Conservation (phyloP, 2,113 vertebrate genomes). For the Rhombomys opimus region DNA sequence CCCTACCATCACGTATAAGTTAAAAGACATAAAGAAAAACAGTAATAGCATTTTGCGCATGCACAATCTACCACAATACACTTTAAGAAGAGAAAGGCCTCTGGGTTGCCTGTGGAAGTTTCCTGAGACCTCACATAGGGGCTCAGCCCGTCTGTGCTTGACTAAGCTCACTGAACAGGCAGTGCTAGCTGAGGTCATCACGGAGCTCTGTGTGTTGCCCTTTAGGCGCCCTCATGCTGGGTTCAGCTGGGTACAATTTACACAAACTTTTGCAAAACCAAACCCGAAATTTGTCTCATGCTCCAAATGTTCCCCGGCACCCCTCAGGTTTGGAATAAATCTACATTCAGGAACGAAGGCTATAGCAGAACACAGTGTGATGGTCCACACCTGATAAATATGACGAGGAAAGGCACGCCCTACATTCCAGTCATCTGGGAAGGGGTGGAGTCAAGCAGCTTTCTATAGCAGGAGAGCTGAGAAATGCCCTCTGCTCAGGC, state of each 20-base stretch:
- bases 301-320: not conserved
- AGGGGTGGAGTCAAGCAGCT: not conserved
- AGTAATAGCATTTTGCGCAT: not conserved
- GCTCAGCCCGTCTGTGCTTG: too few relatives aligned
- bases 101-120: not conserved
- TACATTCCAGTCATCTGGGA: not conserved
- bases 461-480: not conserved
- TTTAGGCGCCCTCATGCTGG: fast-evolving
- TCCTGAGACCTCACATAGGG: not conserved
- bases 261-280: not conserved
- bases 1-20: too few relatives aligned
- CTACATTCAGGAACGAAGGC: not conserved
- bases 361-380: not conserved
- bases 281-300: not conserved
- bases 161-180: fast-evolving
- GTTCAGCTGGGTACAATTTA: not conserved
- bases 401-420: not conserved
- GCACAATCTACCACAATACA: not conserved
- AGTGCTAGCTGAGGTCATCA: not conserved
- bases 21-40: not conserved
- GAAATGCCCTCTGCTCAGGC: not conserved
- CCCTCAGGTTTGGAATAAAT: constrained; percentile 16
- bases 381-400: not conserved
- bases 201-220: not conserved
- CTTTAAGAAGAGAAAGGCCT: not conserved